Base-by-base conservation (phyloP, 2,888 invertebrate species). In the Agrochola macilenta region DNA sequence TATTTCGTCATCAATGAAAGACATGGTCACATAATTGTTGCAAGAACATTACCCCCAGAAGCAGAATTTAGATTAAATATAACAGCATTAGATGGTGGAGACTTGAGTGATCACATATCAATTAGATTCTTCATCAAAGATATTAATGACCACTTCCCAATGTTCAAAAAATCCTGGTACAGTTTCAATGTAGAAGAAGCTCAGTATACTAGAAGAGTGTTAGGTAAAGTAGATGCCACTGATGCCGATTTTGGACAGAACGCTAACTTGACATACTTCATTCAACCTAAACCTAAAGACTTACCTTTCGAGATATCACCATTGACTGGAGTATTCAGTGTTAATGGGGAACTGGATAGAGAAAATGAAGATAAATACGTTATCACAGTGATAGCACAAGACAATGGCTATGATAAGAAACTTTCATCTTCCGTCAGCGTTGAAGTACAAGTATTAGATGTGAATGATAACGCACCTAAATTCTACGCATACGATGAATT, bases 231-330 rank as follows among this genome's bases (percentile, higher is more conserved):
- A 14, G 97, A 98, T 83, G 99, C 99, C 0, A 97, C 97, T 2
- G 99, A 99, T 92, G 97, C 97, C 64, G 99, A 99, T 93, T 98
- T 97, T 89, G 98, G 98, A 0, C 97, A 97, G 85, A 99, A 99
- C 92, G 98, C 98, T 0, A 98, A 98, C 87, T 95, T 99, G 3
- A 97, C 97, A 0, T 99, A 98, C 91, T 97, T 96, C 12, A 96
- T 98, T n/a, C 96, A 97, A 85, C 95, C 95, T 0, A 89, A 94
- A 46, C 94, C 94, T 58, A 96, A 96, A 75, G 95, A 96, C 39
- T 91, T 96, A 66, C 98, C 98, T 0, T 98, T 98, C 92, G 97
- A 97, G 79, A 97, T 98, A 79, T 97, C 98, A n/a, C 96, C 97
- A 0, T 92, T 97, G 9, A 97, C 97, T 20, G 98, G 98, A 0